These are phyloP conservation scores for Antennarius striatus DNA, from an alignment of 2,113 vertebrate species.

Conservation along the genomic window DNA sequence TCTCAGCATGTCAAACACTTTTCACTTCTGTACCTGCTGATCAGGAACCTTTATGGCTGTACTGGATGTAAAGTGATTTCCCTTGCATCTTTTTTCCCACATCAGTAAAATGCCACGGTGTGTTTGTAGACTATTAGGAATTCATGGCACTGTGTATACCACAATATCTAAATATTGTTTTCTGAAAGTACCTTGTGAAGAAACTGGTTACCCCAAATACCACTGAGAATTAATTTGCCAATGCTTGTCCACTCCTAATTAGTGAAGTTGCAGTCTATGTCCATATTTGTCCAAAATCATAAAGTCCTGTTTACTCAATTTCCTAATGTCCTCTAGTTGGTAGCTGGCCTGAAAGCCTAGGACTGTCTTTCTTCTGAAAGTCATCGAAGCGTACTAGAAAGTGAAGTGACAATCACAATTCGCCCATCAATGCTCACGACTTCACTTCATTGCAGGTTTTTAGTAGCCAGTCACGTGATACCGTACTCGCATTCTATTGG, in stretches of 20 bases:
- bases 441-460: too few relatives aligned
- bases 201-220: conserved; percentile 1
- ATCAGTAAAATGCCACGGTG: conserved; percentile 65
- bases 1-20: conserved; percentile 61
- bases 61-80: conserved; percentile 65
- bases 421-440: too few relatives aligned
- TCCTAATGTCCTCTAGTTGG: too few relatives aligned
- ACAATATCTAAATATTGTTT: neutral
- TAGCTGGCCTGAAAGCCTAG: too few relatives aligned
- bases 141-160: conserved; percentile 36
- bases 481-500: too few relatives aligned
- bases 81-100: conserved; percentile 66
- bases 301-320: too few relatives aligned
- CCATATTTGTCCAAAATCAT: neutral
- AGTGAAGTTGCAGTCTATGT: neutral
- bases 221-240: neutral
- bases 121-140: conserved; percentile 54
- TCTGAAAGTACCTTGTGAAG: neutral
- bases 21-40: conserved; percentile 62
- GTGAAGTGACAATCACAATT: too few relatives aligned
- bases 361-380: too few relatives aligned
- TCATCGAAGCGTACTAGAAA: too few relatives aligned
- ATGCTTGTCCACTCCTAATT: too few relatives aligned
- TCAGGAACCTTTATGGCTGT: conserved; percentile 60
- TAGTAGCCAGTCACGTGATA: too few relatives aligned